Conservation (phyloP, 2,113 vertebrate genomes). For the Platanista minor region DNA sequence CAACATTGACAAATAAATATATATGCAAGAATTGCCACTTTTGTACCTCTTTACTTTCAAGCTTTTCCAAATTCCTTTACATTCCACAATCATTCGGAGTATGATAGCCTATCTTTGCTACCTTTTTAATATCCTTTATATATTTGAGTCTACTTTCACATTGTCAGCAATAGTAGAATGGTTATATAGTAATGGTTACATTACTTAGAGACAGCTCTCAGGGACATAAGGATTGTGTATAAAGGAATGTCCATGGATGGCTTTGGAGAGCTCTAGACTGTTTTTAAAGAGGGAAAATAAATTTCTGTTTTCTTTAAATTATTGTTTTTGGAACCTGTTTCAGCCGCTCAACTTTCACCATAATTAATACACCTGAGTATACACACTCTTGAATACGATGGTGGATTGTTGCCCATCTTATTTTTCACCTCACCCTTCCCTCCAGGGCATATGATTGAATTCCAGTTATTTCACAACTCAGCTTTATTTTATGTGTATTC, state of each 20-base stretch:
- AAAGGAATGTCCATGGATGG: neutral
- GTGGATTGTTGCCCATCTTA: neutral
- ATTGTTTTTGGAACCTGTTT: neutral
- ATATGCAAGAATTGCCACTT: neutral
- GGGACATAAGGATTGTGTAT: neutral
- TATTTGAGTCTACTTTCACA: neutral
- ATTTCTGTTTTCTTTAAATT: neutral
- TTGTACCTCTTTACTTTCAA: neutral
- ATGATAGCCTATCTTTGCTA: neutral
- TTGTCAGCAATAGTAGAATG: neutral
- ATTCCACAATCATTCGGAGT: neutral
- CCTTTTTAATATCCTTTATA: neutral
- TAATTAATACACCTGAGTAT: neutral
- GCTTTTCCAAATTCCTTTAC: neutral
- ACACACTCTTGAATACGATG: neutral
- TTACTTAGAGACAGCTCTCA: neutral
- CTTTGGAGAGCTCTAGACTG: neutral
- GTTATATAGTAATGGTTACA: neutral
- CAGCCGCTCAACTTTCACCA: neutral
- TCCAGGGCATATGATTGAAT: neutral
- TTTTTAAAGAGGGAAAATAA: neutral
- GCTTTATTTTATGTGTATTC: neutral
- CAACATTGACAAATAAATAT: neutral
- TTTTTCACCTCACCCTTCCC: neutral
- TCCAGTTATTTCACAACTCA: neutral